A percentile compares a stretch with the other conserved stretches of the same genome.
Conservation (phyloP, 2,888 invertebrate genomes). For the Cerastis rubricosa region DNA sequence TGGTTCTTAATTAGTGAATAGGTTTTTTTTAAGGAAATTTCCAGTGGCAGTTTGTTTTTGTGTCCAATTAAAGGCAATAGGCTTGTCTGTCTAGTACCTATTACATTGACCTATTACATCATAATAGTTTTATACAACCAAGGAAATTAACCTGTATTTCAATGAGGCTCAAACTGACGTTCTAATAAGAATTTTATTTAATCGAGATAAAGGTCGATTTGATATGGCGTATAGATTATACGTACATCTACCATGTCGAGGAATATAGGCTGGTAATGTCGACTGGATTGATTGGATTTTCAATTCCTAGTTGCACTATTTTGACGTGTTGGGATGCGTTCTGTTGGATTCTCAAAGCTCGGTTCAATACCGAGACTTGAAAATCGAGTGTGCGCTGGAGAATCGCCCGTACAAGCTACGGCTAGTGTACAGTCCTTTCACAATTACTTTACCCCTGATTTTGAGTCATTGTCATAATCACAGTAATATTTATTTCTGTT, state of each 20-base stretch:
- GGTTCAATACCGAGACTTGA: not conserved
- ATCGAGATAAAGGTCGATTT: not conserved
- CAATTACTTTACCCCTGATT: not conserved
- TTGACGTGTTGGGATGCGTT: not conserved
- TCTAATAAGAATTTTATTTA: not conserved
- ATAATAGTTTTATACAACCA: not conserved
- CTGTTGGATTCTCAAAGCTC: not conserved
- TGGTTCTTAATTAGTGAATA: not conserved
- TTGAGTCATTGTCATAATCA: not conserved
- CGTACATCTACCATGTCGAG: not conserved
- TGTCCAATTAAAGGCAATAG: not conserved
- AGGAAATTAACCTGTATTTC: not conserved
- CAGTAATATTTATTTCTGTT: not conserved
- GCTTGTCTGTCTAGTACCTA: not conserved
- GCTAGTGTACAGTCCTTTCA: not conserved
- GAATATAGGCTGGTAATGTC: not conserved
- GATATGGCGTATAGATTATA: too few species aligned
- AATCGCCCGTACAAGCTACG: not conserved
- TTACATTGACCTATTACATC: not conserved
- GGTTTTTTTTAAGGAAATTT: not conserved
- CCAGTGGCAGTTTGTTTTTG: not conserved
- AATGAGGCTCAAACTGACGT: not conserved
- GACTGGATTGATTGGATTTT: not conserved
- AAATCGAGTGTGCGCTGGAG: not conserved
- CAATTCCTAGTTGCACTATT: not conserved